Base-by-base conservation (phyloP, 2,888 invertebrate species). In the Sclerodermus sp. region DNA sequence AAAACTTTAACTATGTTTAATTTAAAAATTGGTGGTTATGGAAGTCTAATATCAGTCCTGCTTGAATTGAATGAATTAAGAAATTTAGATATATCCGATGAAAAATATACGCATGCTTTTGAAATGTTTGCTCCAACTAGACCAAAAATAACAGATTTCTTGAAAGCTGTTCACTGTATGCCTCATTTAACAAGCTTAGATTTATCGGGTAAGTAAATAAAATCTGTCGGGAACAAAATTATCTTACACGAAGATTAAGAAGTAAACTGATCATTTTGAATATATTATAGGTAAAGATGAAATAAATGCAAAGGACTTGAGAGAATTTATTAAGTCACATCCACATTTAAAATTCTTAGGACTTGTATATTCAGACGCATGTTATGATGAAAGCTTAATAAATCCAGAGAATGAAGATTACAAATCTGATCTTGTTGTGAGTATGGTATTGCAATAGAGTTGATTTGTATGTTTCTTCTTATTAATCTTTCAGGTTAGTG, bases 101-200 rank as follows among this genome's bases (percentile, higher is more conserved):
- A 83, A 57, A 78, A 76, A 53, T 81, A 81, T 57, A 72, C 76
- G 37, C 76, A 80, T 58, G 73, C 78, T 8, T 80, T 82, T 60
- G 80, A 81, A 47, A 76, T 79, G 57, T 77, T 80, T 56, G 74
- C 78, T 41, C 76, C 78, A 31, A 65, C 67, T 18, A 72, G 71
- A 53, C 74, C 77, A 30, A 79, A 79, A 57, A 76, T 80, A 56
- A 72, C 76, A 45, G 77, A 81, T 53, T 73, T 85, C 46, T 72
- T 85, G 48, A 79, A 80, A 60, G 73, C 74, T 50, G 67, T 74
- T 16, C 67, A 79, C 51, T 77, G 79, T 51, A 79, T 87, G 64
- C 84, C 85, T 37, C 74, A 83, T 60, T 75, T 88, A 39, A 75
- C 78, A 18, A 84, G 83, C 23, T 71, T 88, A 53, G 88, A 88